A percentile compares a stretch with the other conserved stretches of the same genome.
Conservation (phyloP, 2,113 vertebrate genomes). For the Atrichornis clamosus region DNA sequence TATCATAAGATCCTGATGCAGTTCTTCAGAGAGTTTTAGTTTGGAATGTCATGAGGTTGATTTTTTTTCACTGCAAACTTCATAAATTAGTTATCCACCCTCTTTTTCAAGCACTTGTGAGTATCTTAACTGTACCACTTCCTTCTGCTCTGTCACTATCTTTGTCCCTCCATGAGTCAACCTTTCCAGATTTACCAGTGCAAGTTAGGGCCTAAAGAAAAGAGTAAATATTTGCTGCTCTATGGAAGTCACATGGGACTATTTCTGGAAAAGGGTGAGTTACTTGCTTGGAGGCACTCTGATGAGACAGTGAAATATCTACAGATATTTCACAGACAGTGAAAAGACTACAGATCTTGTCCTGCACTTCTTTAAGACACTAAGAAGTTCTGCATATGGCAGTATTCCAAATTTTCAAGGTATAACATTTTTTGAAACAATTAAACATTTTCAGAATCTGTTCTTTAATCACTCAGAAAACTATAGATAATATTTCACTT, state of each 20-base stretch:
- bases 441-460: neutral
- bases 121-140: neutral
- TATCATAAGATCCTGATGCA: neutral
- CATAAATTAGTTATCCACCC: neutral
- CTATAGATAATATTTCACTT: neutral
- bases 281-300: neutral
- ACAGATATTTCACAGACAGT: neutral
- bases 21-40: neutral
- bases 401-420: neutral
- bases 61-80: neutral
- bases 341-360: neutral
- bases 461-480: neutral
- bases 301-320: neutral
- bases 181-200: neutral
- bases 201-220: neutral
- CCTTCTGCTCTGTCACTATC: neutral
- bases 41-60: neutral
- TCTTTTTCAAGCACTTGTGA: neutral
- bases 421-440: neutral
- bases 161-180: neutral
- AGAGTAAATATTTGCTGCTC: neutral
- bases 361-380: neutral
- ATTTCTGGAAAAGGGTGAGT: neutral
- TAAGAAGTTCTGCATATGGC: neutral
- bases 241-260: neutral